phyloP scores from a whole-genome alignment of 2,797 vertebrate genomes.

The Malacoraja senta region DNA sequence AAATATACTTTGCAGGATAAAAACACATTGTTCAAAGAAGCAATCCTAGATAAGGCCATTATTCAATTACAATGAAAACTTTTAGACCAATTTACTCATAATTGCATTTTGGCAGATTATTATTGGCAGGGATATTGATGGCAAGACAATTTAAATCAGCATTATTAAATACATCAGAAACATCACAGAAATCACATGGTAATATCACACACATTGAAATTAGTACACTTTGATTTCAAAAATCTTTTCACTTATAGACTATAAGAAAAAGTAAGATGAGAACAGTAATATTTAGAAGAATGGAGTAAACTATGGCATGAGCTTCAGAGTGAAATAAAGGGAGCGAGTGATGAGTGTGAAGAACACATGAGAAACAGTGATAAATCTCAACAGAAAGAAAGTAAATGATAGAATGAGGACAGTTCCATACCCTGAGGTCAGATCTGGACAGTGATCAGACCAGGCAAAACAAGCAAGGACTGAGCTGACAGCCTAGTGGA shows the following conservation, averaged over 20 bases:
- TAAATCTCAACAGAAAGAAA: not conserved
- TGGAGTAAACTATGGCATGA: not conserved
- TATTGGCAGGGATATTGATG: not conserved
- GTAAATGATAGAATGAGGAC: constrained; percentile 4
- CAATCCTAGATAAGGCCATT: not conserved
- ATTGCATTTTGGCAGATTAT: not conserved
- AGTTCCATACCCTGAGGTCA: constrained; percentile 26
- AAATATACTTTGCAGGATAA: not conserved
- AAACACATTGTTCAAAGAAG: not conserved
- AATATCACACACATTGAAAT: not conserved
- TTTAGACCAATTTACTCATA: not conserved
- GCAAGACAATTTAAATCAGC: not conserved
- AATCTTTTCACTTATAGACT: not conserved
- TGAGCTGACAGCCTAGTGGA: not conserved
- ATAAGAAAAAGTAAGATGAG: constrained; percentile 7
- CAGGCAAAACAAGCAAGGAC: constrained; percentile 13
- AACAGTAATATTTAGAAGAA: not conserved
- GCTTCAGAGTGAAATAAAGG: constrained; percentile 8
- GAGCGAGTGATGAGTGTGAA: constrained; percentile 9
- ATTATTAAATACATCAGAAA: constrained; percentile 1
- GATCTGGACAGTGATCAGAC: not conserved
- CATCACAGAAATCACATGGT: not conserved
- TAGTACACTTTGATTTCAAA: not conserved
- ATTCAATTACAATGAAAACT: not conserved
- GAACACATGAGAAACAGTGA: constrained; percentile 16